Percentiles rank a stretch among this genome's conserved stretches.
phyloP scores from a whole-genome alignment of 1,140 invertebrate species.

The Akabosia matsudoensis region DNA sequence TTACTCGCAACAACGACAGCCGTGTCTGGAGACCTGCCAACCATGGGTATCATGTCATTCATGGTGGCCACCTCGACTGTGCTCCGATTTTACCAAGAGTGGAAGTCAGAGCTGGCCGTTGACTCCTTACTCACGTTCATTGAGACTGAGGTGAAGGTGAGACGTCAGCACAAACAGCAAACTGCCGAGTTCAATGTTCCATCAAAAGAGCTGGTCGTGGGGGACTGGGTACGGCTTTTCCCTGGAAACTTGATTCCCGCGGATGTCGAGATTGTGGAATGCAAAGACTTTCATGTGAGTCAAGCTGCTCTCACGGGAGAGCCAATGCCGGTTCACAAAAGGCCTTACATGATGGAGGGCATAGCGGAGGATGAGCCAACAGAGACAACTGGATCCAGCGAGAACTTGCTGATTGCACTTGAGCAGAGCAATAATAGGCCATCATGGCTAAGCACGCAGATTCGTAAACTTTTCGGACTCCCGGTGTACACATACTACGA shows the following conservation, averaged over 20 bases:
- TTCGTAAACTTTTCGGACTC: background rate
- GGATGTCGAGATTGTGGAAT: conserved; percentile 3
- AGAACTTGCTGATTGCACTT: background rate
- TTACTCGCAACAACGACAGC: conserved; percentile 5
- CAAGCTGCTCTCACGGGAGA: conserved; percentile 34
- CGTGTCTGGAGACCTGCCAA: background rate
- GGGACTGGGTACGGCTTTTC: conserved; percentile 29
- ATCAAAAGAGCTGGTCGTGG: conserved; percentile 8
- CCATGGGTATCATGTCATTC: conserved; percentile 28
- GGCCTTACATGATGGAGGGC: background rate
- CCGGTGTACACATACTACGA: background rate
- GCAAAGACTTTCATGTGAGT: conserved; percentile 30
- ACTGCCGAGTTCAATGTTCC: too few species aligned
- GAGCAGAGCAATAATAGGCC: too few species aligned
- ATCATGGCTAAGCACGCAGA: background rate
- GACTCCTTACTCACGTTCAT: background rate
- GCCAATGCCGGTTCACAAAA: conserved; percentile 32
- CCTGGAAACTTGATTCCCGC: conserved; percentile 29
- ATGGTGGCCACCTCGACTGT: conserved; percentile 25
- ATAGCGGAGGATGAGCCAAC: too few species aligned
- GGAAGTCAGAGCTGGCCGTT: conserved; percentile 19
- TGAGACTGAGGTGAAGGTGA: conserved; percentile 20
- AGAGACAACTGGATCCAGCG: background rate
- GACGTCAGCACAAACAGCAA: too few species aligned
- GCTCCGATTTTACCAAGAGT: conserved; percentile 33